phyloP scores from a whole-genome alignment of 2,797 vertebrate genomes.

The Falco rusticolus region DNA sequence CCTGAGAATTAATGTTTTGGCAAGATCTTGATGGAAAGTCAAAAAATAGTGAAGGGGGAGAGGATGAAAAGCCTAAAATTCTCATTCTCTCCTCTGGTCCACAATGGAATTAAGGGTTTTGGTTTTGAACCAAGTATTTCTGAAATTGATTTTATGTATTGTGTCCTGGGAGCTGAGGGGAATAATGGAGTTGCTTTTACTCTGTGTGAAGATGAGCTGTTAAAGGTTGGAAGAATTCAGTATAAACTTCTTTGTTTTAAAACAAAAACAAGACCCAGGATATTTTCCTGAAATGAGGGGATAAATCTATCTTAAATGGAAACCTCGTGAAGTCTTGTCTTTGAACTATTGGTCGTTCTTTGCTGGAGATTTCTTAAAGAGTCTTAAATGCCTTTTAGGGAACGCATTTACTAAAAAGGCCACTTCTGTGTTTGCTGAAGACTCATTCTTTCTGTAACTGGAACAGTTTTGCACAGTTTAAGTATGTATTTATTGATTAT shows the following conservation, averaged over 20 bases:
- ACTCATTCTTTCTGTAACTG: background rate
- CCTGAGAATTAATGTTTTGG: background rate
- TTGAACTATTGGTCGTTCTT: background rate
- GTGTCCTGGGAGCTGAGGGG: background rate
- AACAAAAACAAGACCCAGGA: background rate
- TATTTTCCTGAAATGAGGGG: background rate
- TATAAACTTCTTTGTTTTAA: background rate
- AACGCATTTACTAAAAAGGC: background rate
- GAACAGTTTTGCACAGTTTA: background rate
- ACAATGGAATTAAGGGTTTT: background rate
- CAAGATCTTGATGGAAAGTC: background rate
- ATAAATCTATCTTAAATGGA: background rate
- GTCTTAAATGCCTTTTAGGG: background rate
- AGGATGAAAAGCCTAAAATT: background rate
- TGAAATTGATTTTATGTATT: background rate
- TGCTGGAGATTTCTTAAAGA: background rate
- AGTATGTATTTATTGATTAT: background rate
- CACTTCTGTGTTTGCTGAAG: background rate
- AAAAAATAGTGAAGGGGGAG: background rate
- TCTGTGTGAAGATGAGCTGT: background rate
- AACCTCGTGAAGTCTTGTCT: background rate
- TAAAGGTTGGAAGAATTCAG: background rate
- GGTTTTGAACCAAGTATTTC: background rate
- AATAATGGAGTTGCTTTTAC: background rate
- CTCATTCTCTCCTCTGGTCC: background rate